Conservation (phyloP, 2,797 vertebrate species). For the Gymnothorax reevesii region DNA sequence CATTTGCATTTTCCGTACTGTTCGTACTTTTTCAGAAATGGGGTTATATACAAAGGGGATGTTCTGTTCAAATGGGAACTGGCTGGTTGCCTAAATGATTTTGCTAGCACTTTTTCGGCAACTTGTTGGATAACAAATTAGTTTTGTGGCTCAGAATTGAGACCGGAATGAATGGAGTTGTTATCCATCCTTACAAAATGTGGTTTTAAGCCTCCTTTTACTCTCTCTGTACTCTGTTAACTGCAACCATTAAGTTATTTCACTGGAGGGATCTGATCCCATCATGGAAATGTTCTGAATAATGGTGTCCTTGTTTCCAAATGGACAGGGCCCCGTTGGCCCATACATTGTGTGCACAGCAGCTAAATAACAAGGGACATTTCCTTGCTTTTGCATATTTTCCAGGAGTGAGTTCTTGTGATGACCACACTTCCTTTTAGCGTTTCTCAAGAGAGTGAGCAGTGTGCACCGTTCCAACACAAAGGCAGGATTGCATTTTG, state of each 20-base stretch:
- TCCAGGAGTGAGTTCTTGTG: not conserved
- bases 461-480: not conserved
- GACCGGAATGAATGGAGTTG: not conserved
- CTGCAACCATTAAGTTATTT: not conserved
- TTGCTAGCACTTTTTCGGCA: not conserved
- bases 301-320: conserved; percentile 7
- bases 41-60: not conserved
- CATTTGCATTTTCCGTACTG: no score
- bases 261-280: not conserved
- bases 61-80: conserved; percentile 61
- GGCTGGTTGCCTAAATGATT: conserved; percentile 43
- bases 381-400: not conserved
- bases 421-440: not conserved
- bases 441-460: not conserved
- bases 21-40: no score
- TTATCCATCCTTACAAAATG: conserved; percentile 11
- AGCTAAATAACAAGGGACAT: not conserved
- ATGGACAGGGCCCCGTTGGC: not conserved
- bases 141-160: not conserved
- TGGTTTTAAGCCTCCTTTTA: not conserved
- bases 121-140: conserved; percentile 9
- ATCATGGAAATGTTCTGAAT: not conserved
- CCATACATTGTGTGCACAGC: not conserved
- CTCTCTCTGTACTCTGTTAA: not conserved
- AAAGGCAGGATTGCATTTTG: not conserved